Base-by-base conservation (phyloP, 2,113 vertebrate genomes). In the Oxyruncus cristatus region DNA sequence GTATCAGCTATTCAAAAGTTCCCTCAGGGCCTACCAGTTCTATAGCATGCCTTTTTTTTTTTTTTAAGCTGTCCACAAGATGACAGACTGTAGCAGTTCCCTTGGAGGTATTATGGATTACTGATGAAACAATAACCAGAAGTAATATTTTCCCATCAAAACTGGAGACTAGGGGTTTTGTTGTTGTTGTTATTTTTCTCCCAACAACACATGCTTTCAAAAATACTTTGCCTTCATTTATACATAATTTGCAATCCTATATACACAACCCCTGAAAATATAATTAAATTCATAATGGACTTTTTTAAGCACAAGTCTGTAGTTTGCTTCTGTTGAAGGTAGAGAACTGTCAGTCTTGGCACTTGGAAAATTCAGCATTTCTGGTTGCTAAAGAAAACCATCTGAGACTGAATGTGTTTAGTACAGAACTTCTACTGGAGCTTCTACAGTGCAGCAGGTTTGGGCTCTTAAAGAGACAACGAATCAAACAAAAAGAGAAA, bases 91-190 rank as follows among this genome's bases (percentile, higher is more conserved):
- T 62, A 96, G 93, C 94, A 94, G 95, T 96, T 97, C 89, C 93
- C 92, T 97, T 83, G 91, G 89, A 92, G 88, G 96, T 96, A 96
- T 97, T 96, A 97, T 89, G 92, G 96, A 97, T 97, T 97, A 97
- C 96, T 86, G 93, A 95, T 96, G 96, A 97, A 97, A 97, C 97
- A 97, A 97, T 97, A 94, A 93, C 94, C 81, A 96, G 73, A 95
- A 95, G 84, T 95, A 97, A 96, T 92, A 91, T 97, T 97, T 97
- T 91, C 67, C 94, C 94, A 96, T 97, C 96, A 97, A 95, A 96
- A 95, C 42, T 32, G 35, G 73, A 97, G 91, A 83, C 87, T 56
- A 63, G 76, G 80, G 59, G 85, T 94, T 93, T 89, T 95, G 72
- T 88, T 68, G 44, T 72, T 66, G 82, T 80, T 87, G 42, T 90